Percentiles rank a stretch among this genome's conserved stretches.
These are phyloP conservation scores for Dolichopus griseipennis DNA, from an alignment of 2,888 invertebrate species.

Conservation along the genomic window DNA sequence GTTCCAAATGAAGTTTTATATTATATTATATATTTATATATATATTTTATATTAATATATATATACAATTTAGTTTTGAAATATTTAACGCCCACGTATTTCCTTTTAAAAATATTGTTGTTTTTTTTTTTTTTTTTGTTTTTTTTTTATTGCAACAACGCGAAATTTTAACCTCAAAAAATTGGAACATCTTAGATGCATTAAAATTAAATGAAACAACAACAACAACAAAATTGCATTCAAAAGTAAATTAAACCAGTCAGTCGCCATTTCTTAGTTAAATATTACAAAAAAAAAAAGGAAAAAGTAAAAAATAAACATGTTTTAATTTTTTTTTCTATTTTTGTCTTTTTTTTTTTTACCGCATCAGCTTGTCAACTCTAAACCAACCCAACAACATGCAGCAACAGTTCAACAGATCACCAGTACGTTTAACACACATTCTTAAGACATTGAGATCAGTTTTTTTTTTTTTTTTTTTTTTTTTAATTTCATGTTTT, in stretches of 20 bases:
- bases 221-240: background rate
- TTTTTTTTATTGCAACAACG: background rate
- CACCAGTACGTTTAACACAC: background rate
- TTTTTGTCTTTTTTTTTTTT: background rate
- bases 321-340: too few species aligned
- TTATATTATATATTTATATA: too few species aligned
- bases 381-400: background rate
- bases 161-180: slow-evolving; percentile 6
- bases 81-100: slow-evolving; percentile 4
- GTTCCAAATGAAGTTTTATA: background rate
- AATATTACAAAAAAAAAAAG: too few species aligned
- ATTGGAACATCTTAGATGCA: slow-evolving; percentile 4
- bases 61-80: background rate
- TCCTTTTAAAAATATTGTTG: background rate
- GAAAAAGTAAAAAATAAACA: too few species aligned
- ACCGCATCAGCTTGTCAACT: background rate
- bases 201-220: background rate
- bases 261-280: background rate
- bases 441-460: background rate
- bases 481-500: too few species aligned
- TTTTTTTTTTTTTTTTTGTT: background rate
- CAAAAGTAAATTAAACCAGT: background rate
- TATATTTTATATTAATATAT: too few species aligned
- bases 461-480: too few species aligned
- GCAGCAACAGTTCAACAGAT: background rate